Evolutionary conservation across 2,113 vertebrate species (phyloP), one percentile per base, ranked within the genome.

Genomic region (Ploceus nigricollis): DNA sequence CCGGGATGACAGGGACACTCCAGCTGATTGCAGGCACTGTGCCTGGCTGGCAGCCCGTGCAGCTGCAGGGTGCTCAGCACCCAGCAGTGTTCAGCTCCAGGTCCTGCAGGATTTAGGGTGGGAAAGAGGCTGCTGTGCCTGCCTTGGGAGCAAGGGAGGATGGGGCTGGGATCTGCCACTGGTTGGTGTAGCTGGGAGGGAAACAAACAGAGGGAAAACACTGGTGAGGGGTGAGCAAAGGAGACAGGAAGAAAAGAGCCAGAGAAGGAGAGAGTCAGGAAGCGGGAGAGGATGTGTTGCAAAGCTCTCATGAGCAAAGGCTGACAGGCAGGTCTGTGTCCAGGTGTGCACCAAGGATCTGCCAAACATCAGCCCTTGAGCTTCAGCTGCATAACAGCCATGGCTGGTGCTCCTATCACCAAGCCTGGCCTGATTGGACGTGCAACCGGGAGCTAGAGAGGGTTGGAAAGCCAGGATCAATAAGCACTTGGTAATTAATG

Each of bases 401-500:
- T 58, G 39, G 21, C 58, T 72, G 44, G n/a, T 37, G 47, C 35
- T 83, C 35, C 39, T 64, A 10, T 54, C 50, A 30, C 42, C 35
- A 42, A 76, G 40, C 33, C 57, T 63, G 65, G 65, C 1, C 2
- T 51, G 77, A 89, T 80, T 39, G 82, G 79, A 85, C 7, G n/a
- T 53, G 22, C 57, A 69, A 23, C 14, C 3, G 5, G 42, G 57
- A 72, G 51, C 30, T 57, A 37, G 54, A 63, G 31, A 85, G 57
- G 40, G 58, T 27, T 2, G 5, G 42, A 66, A 88, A 89, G 64
- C 71, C 50, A 50, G 56, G 68, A 90, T 93, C 88, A 77, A 94
- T 88, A 90, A 93, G 88, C 35, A 21, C 56, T 75, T 79, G 80
- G 91, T 91, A 96, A 94, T 95, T 85, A 95, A 81, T 9, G 7